A percentile compares a stretch with the other conserved stretches of the same genome.
Evolutionary conservation across 2,888 invertebrate genomes (phyloP).

Genomic region (Eupithecia centaureata): DNA sequence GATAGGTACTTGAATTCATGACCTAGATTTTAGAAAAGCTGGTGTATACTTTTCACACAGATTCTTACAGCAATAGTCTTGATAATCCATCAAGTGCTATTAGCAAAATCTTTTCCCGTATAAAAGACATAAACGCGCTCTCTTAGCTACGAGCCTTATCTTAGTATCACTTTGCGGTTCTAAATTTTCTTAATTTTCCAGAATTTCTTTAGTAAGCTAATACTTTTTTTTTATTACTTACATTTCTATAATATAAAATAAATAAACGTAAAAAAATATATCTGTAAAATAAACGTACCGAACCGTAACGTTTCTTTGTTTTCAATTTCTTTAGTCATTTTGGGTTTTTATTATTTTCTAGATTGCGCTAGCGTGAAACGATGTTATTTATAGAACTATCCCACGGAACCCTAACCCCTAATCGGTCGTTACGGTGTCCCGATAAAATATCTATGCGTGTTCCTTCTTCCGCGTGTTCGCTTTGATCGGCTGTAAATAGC

Average conservation of each 20-base stretch:
- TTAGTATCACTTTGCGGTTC: neutral
- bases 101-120: neutral
- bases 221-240: no score
- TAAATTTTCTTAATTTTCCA: neutral
- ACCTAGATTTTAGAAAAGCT: neutral
- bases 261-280: neutral
- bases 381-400: neutral
- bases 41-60: neutral
- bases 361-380: neutral
- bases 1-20: neutral
- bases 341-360: neutral
- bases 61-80: neutral
- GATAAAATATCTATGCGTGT: constrained; percentile 57
- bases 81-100: neutral
- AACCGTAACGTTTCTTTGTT: no score
- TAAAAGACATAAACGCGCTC: neutral
- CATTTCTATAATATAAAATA: no score
- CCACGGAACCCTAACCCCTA: constrained; percentile 53
- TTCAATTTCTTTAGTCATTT: no score
- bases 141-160: neutral
- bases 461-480: constrained; percentile 42
- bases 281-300: no score
- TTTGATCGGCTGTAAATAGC: constrained; percentile 44
- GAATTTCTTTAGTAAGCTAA: no score
- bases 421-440: constrained; percentile 59